phyloP scores from a whole-genome alignment of 2,113 vertebrate species.

The Pardalotus punctatus region DNA sequence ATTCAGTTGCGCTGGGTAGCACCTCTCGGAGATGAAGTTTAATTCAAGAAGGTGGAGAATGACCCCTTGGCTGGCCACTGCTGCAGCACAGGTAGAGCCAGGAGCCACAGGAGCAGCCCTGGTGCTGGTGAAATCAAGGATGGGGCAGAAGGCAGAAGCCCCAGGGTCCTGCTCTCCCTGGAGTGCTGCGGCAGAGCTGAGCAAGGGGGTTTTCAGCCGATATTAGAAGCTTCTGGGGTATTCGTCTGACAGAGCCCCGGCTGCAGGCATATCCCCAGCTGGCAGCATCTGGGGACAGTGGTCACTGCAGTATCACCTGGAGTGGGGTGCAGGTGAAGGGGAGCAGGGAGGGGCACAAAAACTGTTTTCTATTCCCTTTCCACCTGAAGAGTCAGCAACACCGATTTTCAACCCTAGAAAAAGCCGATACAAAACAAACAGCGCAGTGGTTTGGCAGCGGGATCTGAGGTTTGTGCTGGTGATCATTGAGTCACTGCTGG shows the following conservation, averaged over 20 bases:
- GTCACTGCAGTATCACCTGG: background rate
- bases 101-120: background rate
- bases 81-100: accelerated
- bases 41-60: background rate
- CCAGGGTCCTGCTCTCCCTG: accelerated
- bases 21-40: background rate
- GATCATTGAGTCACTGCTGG: background rate
- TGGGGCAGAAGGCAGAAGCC: background rate
- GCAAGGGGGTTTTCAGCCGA: background rate
- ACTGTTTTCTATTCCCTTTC: background rate
- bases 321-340: background rate
- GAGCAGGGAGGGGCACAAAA: background rate
- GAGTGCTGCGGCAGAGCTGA: background rate
- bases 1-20: background rate
- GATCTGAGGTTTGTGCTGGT: background rate
- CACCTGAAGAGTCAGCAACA: background rate
- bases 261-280: background rate
- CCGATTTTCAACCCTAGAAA: background rate
- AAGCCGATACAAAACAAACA: background rate
- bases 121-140: background rate
- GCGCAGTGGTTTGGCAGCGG: background rate
- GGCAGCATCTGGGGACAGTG: background rate
- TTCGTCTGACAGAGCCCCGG: accelerated
- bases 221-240: background rate
- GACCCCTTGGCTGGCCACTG: background rate